phyloP scores from a whole-genome alignment of 2,113 vertebrate species.

The Coregonus clupeaformis region DNA sequence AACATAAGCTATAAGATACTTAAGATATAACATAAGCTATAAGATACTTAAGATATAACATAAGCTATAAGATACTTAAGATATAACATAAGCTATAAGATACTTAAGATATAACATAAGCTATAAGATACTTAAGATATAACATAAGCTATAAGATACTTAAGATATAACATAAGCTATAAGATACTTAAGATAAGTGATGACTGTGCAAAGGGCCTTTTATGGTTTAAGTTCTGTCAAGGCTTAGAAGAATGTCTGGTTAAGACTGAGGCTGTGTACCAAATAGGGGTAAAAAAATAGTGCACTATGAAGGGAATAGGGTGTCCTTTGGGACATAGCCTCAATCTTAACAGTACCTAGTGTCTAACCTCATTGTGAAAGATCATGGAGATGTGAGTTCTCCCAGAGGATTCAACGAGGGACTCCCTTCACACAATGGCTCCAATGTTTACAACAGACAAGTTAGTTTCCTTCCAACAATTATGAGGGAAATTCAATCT shows the following conservation, averaged over 20 bases:
- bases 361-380: conserved; percentile 21
- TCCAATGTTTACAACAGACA: conserved; percentile 89
- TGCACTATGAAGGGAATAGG: no score
- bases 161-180: not conserved
- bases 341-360: conserved; percentile 4
- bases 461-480: conserved; percentile 99
- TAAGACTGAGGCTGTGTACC: no score
- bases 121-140: conserved; percentile 15
- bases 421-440: conserved; percentile 83
- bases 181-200: conserved; percentile 21
- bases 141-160: conserved; percentile 2
- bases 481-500: conserved; percentile 99
- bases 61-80: conserved; percentile 10
- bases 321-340: not conserved
- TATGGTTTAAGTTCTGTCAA: not conserved
- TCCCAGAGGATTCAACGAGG: conserved; percentile 67
- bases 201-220: conserved; percentile 16
- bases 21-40: conserved; percentile 4
- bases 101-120: conserved; percentile 2
- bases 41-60: conserved; percentile 12
- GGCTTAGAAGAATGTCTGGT: not conserved
- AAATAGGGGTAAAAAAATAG: no score
- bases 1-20: conserved; percentile 5
- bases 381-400: conserved; percentile 41
- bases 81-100: conserved; percentile 7